Base-by-base conservation (phyloP, 2,113 vertebrate species). In the Progne subis region DNA sequence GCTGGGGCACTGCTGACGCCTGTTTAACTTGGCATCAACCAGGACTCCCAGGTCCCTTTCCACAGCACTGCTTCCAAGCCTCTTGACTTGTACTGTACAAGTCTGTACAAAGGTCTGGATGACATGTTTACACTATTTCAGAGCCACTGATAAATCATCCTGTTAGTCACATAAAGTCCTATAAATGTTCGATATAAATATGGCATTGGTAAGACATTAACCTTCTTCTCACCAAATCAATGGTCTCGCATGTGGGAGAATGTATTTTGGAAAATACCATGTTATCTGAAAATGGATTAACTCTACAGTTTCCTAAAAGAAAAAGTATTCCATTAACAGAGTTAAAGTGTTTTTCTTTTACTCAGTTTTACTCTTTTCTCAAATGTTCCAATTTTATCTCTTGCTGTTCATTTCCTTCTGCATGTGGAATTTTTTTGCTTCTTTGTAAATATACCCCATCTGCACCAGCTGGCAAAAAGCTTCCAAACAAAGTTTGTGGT, bases 81-180 rank as follows among this genome's bases (percentile, higher is more conserved):
- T 78, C 32, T 8, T 24, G 11, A 29, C 39, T 65, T 55, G 15
- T 18, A n/a, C 32, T 46, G 26, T 67, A 44, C 31, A 53, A 59
- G 46, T 52, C 44, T 59, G 44, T 32, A 39, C 28, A 39, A 32
- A 76, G 49, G 19, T 65, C n/a, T 53, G 21, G 37, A 61, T 82
- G n/a, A 72, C 63, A 41, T 24, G n/a, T 84, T 96, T 87, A 47
- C 50, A 89, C 8, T 80, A n/a, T 69, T 90, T 87, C 71, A 90
- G 78, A 82, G 43, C 16, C 25, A 65, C 50, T 50, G 63, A 88
- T 56, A 79, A 87, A 92, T 79, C 37, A 74, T 87, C 57, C 46
- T 85, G 17, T 87, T 79, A 69, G 81, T 78, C 46, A 84, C 41
- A 85, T 39, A 79, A 87, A 91, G 31, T 37, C 37, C 23, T 87